Base-by-base conservation (phyloP, 1,140 invertebrate species). In the Drosophila albomicans region DNA sequence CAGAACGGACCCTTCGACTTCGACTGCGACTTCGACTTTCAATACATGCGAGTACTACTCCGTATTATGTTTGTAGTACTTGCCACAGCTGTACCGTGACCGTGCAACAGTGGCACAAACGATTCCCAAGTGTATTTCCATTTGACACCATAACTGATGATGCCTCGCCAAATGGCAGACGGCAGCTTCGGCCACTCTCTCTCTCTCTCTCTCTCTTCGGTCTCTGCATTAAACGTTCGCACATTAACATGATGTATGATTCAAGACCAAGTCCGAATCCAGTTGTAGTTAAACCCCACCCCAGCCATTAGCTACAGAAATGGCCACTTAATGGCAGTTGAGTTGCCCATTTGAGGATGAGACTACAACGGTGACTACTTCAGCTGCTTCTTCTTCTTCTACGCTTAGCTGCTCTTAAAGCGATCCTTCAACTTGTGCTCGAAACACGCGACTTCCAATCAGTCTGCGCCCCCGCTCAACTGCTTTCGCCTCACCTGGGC, bases 241-340 rank as follows among this genome's bases (percentile, higher is more conserved):
- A 45, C 75, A 78, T 78, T 78, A 69, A 64, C 75, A 74, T 78
- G 75, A 78, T 78, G 64, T 74, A 78, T 78, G 75, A 61, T 54
- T 45, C 51, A 20, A 30, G 54, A 25, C 38, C 65, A 54, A 58
- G 7, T 13, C 48, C 65, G 52, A 58, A 3, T 10, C 25, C 20
- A 32, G 35, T 38, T 10, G 56, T 38, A 28, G 35, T 16, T 45
- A 67, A 25, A 52, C 35, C 61, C 56, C 43, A 64, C 57, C 38
- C 43, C 41, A 62, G 13, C 72, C 66, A 79, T 79, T 79, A 79
- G 73, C 73, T 38, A 59, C 77, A 79, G 73, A 63, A 63, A 79
- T 67, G 43, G 73, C 75, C 76, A 78, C 66, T 78, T 71, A 75
- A 75, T 70, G 72, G 52, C 75, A 78, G 58, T 59, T 35, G 15